These are phyloP conservation scores for Callimorpha dominula DNA, from an alignment of 2,888 invertebrate genomes.

Conservation along the genomic window DNA sequence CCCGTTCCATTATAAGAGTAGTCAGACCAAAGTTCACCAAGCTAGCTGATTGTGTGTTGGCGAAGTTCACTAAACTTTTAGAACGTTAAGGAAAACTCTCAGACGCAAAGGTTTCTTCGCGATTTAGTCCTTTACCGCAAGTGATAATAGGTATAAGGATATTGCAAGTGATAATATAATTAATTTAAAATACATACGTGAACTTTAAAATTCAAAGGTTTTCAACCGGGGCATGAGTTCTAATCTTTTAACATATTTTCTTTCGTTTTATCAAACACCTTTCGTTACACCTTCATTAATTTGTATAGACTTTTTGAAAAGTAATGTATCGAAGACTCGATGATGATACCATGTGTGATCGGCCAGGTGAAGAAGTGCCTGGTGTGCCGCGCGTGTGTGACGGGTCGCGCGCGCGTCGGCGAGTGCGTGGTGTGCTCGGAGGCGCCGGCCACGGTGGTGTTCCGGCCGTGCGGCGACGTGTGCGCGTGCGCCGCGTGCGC, in stretches of 20 bases:
- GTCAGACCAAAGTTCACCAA: too few relatives aligned
- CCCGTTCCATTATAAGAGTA: too few relatives aligned
- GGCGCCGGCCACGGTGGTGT: conserved; percentile 96
- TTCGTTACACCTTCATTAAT: too few relatives aligned
- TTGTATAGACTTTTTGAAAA: background rate
- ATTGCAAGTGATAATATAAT: too few relatives aligned
- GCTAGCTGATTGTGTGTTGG: background rate
- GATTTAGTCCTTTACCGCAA: background rate
- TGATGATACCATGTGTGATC: background rate
- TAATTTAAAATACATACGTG: background rate
- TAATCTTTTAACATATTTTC: too few relatives aligned
- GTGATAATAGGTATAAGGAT: too few relatives aligned
- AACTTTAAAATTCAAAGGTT: background rate
- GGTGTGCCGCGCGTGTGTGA: conserved; percentile 95
- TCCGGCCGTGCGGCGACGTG: conserved; percentile 98
- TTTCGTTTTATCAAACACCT: too few relatives aligned
- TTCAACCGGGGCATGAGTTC: too few relatives aligned
- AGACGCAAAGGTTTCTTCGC: background rate
- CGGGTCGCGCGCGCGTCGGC: conserved; percentile 93
- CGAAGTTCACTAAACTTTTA: background rate
- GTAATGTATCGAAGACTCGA: background rate
- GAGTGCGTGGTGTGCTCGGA: conserved; percentile 99
- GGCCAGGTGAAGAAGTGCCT: conserved; percentile 96
- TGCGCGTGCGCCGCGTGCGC: conserved; percentile 95
- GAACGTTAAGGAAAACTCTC: background rate